These are phyloP conservation scores for Daphoenositta chrysoptera DNA, from an alignment of 2,113 vertebrate genomes.

Conservation along the genomic window DNA sequence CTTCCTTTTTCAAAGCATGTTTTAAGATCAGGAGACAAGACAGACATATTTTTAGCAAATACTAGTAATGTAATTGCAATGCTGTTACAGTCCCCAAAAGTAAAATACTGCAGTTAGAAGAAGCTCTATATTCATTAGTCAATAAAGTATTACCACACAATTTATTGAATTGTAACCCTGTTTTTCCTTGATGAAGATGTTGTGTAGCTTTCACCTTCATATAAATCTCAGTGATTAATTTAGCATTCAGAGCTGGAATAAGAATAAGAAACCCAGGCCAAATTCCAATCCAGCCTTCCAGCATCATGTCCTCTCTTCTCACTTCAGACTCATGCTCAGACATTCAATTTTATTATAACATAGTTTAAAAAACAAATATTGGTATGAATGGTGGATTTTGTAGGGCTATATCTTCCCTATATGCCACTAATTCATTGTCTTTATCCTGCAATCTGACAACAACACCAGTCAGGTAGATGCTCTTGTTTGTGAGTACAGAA, in stretches of 20 bases:
- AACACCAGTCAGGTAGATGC: background rate
- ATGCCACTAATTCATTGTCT: background rate
- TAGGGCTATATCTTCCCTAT: background rate
- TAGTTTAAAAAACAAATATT: background rate
- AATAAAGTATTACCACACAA: constrained; percentile 46
- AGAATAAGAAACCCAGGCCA: constrained; percentile 11
- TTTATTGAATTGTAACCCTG: constrained; percentile 62
- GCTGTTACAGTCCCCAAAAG: constrained; percentile 15
- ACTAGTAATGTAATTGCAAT: constrained; percentile 23
- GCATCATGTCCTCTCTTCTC: background rate
- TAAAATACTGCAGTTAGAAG: constrained; percentile 58
- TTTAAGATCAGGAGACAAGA: constrained; percentile 34
- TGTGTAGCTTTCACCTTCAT: constrained; percentile 4
- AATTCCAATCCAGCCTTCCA: constrained; percentile 22
- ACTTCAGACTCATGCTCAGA: background rate
- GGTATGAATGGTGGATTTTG: background rate
- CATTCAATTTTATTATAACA: background rate
- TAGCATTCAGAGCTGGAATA: constrained; percentile 21
- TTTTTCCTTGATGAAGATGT: constrained; percentile 56
- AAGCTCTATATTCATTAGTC: constrained; percentile 55
- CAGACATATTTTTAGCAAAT: constrained; percentile 46
- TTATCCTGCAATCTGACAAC: background rate
- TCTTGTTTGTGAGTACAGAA: background rate
- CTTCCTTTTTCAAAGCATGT: background rate
- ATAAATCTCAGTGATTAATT: constrained; percentile 71